These are phyloP conservation scores for Acyrthosiphon pisum DNA, from an alignment of 1,140 invertebrate genomes.

Conservation along the genomic window DNA sequence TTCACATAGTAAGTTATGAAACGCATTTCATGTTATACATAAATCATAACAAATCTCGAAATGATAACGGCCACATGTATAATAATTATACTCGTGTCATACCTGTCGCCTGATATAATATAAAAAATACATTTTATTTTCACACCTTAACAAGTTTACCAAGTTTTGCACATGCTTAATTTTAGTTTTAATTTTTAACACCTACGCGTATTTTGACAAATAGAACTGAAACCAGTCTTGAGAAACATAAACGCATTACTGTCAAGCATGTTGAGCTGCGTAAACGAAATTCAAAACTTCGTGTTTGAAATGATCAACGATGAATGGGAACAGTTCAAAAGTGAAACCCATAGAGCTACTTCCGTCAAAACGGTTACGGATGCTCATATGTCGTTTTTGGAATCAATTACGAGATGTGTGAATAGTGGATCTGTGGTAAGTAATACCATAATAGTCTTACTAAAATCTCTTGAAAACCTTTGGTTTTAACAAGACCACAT, in stretches of 20 bases:
- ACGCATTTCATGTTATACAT: too few species aligned
- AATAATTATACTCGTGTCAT: too few species aligned
- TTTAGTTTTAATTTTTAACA: not conserved
- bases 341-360: not conserved
- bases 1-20: too few species aligned
- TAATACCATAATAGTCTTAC: not conserved
- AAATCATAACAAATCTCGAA: too few species aligned
- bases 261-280: not conserved
- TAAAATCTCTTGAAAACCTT: not conserved
- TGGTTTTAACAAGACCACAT: not conserved
- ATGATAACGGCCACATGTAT: too few species aligned
- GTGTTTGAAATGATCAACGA: conserved; percentile 24
- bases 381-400: not conserved
- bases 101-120: too few species aligned
- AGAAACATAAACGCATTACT: conserved; percentile 20
- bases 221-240: conserved; percentile 3
- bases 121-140: too few species aligned
- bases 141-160: not conserved
- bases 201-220: not conserved
- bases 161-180: not conserved
- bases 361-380: not conserved
- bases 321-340: conserved; percentile 42
- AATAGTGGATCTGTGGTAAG: not conserved
- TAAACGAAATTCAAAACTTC: conserved; percentile 29
- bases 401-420: not conserved